Conservation (phyloP, 2,888 invertebrate genomes). For the Sesia apiformis region DNA sequence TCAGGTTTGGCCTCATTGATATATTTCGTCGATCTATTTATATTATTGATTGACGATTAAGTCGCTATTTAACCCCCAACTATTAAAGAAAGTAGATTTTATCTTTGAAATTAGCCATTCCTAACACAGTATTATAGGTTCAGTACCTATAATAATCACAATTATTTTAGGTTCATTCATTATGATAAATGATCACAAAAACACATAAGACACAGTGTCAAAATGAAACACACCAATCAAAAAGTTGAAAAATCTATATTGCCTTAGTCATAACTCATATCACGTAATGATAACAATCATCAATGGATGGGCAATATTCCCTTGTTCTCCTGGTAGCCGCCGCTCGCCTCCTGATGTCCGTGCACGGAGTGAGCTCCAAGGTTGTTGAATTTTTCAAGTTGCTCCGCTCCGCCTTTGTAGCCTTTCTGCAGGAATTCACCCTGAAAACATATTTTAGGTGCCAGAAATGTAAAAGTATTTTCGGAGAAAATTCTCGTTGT, state of each 20-base stretch:
- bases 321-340: conserved; percentile 72
- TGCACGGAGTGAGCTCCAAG: conserved; percentile 75
- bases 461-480: neutral
- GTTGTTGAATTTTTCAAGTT: conserved; percentile 75
- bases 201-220: neutral
- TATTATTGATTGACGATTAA: no score
- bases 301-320: conserved; percentile 71
- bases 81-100: no score
- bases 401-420: conserved; percentile 72
- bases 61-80: no score
- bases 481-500: neutral
- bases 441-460: conserved; percentile 21
- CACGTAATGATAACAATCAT: conserved; percentile 1
- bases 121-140: no score
- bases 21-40: no score
- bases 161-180: no score
- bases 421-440: conserved; percentile 76
- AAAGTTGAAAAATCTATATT: conserved; percentile 5
- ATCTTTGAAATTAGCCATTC: no score
- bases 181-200: no score
- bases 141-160: no score
- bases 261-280: neutral
- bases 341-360: conserved; percentile 76
- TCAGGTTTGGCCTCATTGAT: no score
- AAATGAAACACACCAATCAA: conserved; percentile 4